Evolutionary conservation across 1,140 invertebrate species (phyloP).

Genomic region (Pseudomyrmex dendroicus): DNA sequence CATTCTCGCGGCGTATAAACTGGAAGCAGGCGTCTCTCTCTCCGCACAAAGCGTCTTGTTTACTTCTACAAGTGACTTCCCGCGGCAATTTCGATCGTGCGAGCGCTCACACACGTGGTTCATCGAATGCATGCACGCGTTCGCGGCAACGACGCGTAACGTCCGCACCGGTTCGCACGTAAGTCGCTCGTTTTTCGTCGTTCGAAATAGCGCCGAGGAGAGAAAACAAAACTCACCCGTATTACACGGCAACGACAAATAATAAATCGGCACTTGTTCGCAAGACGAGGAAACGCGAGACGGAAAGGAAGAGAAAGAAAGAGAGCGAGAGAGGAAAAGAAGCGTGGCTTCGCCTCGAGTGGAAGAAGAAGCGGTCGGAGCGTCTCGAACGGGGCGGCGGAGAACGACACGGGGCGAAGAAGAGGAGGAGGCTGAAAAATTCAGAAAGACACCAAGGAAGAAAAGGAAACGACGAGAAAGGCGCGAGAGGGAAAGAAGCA

Average conservation of each 20-base stretch:
- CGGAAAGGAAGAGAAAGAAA: constrained; percentile 28
- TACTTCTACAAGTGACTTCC: not conserved
- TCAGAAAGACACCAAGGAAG: constrained; percentile 65
- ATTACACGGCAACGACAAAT: constrained; percentile 40
- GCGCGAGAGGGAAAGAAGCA: constrained; percentile 12
- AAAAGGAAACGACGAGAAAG: constrained; percentile 40
- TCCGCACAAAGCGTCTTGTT: too few relatives aligned
- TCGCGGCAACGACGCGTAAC: constrained; percentile 6
- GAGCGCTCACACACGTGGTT: not conserved
- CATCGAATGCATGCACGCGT: not conserved
- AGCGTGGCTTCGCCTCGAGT: constrained; percentile 47
- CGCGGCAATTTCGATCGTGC: constrained; percentile 31
- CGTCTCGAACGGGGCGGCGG: constrained; percentile 9
- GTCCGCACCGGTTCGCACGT: not conserved
- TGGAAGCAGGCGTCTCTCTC: not conserved
- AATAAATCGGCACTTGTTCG: constrained; percentile 56
- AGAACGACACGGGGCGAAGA: constrained; percentile 4
- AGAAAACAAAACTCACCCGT: constrained; percentile 4
- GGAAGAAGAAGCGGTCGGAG: constrained; percentile 33
- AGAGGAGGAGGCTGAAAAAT: constrained; percentile 65
- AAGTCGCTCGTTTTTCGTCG: too few relatives aligned
- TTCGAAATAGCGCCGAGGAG: constrained; percentile 6
- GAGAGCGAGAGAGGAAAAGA: constrained; percentile 34
- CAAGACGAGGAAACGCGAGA: not conserved
- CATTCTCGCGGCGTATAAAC: not conserved